These are phyloP conservation scores for Megastigmus dorsalis DNA, from an alignment of 2,888 invertebrate species.

Conservation along the genomic window DNA sequence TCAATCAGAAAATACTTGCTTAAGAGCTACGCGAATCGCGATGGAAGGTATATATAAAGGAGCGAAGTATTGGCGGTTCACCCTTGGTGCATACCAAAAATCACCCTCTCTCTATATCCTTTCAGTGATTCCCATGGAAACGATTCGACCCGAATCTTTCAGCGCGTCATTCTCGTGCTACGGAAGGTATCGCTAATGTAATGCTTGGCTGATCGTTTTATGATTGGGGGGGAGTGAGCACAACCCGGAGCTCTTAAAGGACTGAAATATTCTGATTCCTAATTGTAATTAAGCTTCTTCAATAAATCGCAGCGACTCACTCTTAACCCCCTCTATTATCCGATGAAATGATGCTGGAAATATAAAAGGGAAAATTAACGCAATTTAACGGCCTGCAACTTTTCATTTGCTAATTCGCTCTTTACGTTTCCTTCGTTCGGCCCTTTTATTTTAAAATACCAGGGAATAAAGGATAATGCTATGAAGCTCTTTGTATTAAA, in stretches of 20 bases:
- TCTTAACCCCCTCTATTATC: background rate
- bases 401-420: background rate
- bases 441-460: background rate
- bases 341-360: background rate
- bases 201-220: slow-evolving; percentile 10
- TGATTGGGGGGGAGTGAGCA: slow-evolving; percentile 12
- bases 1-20: background rate
- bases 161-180: background rate
- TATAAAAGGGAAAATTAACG: slow-evolving; percentile 13
- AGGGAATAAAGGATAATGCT: background rate
- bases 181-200: slow-evolving; percentile 7
- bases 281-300: slow-evolving; percentile 29
- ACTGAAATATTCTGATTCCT: slow-evolving; percentile 15
- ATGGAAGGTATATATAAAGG: too few relatives aligned
- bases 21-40: background rate
- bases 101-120: background rate
- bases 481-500: too few relatives aligned
- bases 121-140: slow-evolving; percentile 22
- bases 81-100: slow-evolving; percentile 8
- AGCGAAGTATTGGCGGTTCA: background rate
- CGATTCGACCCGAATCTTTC: slow-evolving; percentile 14
- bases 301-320: background rate
- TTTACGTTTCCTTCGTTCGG: background rate
- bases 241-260: background rate
- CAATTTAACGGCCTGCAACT: background rate